Evolutionary conservation across 2,888 invertebrate species (phyloP).

Genomic region (Epirrhoe alternata): DNA sequence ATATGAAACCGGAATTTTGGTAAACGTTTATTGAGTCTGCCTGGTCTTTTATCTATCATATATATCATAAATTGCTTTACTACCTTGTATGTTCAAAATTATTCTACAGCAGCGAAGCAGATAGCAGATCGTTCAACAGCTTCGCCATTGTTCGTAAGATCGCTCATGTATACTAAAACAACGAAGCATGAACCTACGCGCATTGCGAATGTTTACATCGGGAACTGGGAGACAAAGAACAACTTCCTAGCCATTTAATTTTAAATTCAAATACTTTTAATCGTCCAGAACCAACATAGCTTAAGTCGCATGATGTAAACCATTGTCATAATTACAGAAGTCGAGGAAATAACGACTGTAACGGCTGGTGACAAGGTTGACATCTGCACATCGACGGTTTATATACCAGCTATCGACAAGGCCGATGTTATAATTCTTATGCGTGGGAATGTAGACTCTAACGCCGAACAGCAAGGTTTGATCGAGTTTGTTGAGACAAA

Average conservation of each 20-base stretch:
- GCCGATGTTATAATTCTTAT: slow-evolving; percentile 51
- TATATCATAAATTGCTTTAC: neutral
- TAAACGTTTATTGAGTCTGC: neutral
- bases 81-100: neutral
- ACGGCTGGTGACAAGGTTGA: slow-evolving; percentile 52
- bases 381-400: slow-evolving; percentile 50
- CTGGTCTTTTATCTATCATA: neutral
- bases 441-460: slow-evolving; percentile 58
- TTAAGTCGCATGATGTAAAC: slow-evolving; percentile 47
- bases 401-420: slow-evolving; percentile 62
- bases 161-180: slow-evolving; percentile 32
- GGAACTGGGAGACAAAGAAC: slow-evolving; percentile 36
- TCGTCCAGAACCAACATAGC: slow-evolving; percentile 50
- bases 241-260: slow-evolving; percentile 53
- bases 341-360: slow-evolving; percentile 54
- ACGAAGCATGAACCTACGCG: slow-evolving; percentile 32
- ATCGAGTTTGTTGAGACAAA: slow-evolving; percentile 45
- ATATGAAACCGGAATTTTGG: neutral
- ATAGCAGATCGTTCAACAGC: slow-evolving; percentile 14
- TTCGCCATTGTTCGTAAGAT: slow-evolving; percentile 28
- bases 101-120: neutral
- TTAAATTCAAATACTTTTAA: slow-evolving; percentile 53
- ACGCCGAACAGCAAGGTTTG: slow-evolving; percentile 43
- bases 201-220: slow-evolving; percentile 35
- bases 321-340: slow-evolving; percentile 53